These are phyloP conservation scores for Tiliacea aurago DNA, from an alignment of 2,888 invertebrate genomes.

Conservation along the genomic window DNA sequence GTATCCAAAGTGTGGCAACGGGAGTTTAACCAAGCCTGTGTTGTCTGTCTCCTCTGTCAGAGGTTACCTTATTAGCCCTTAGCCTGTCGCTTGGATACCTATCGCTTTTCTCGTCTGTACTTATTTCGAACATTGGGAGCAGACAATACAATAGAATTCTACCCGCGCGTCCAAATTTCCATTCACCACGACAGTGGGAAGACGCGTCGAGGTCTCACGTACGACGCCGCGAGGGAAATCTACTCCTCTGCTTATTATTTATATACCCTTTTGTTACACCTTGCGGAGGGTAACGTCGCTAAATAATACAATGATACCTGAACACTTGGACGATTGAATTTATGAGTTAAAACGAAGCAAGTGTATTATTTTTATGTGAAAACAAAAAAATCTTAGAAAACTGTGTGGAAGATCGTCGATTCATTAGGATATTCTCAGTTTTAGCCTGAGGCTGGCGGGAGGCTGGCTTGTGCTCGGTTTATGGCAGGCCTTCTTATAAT, in stretches of 20 bases:
- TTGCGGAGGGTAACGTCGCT: slow-evolving; percentile 28
- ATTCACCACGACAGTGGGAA: slow-evolving; percentile 35
- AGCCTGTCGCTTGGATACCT: neutral
- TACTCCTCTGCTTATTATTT: slow-evolving; percentile 67
- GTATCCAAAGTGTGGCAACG: too few relatives aligned
- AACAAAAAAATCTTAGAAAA: neutral
- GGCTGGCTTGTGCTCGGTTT: neutral
- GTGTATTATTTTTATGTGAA: neutral
- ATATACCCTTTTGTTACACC: slow-evolving; percentile 63
- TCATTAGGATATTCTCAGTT: neutral
- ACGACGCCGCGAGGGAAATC: slow-evolving; percentile 68
- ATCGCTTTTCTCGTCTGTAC: neutral
- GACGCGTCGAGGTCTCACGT: slow-evolving; percentile 62
- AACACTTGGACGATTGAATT: slow-evolving; percentile 29
- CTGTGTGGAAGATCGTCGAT: neutral
- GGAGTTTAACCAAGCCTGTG: too few relatives aligned
- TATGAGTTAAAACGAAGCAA: neutral
- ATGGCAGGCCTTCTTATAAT: neutral
- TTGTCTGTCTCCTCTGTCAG: too few relatives aligned
- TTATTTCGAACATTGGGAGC: neutral
- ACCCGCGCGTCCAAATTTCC: slow-evolving; percentile 47
- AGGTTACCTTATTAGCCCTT: too few relatives aligned
- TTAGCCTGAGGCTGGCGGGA: too few relatives aligned
- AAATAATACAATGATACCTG: slow-evolving; percentile 53
- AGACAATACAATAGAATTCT: slow-evolving; percentile 47